Base-by-base conservation (phyloP, 1,140 invertebrate genomes). In the Drosophila suzukii region DNA sequence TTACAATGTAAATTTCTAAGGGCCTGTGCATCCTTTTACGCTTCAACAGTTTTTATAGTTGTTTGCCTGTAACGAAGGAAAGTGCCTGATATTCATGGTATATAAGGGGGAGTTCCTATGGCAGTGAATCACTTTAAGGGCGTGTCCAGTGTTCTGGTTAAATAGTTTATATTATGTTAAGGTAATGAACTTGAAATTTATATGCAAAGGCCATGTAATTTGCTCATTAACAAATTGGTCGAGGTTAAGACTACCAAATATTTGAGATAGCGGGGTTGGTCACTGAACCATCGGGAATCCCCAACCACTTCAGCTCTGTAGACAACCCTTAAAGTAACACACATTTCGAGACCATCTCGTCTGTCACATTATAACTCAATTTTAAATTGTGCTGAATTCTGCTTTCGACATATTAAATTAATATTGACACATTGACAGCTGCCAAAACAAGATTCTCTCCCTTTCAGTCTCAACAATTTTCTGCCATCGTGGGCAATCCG, bases 371-470 rank as follows among this genome's bases (percentile, higher is more conserved):
- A 88, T 79, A 77, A 44, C 79, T 88, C 83, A 89, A 88, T 89
- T 88, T 88, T 55, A 86, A 83, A 88, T 88, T 88, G 83, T 65
- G 66, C 65, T 76, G 70, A 79, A 76, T 86, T 79, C 77, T 76
- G 84, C 67, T 89, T 89, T 74, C 79, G 84, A 88, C 76, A 75
- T 88, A 88, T 88, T 89, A 84, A 88, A 88, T 88, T 88, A 84
- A 88, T 88, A 88, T 88, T 88, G 84, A 88, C 84, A 88, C 84
- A 88, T 88, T 88, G 84, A 88, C 84, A 88, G 84, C 84, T 89
- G 85, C 68, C 74, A 86, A 82, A 86, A 88, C 83, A 88, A 67
- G 77, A 71, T 74, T 51, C 60, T 13, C 65, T 30, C 50, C 36
- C 56, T 46, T 27, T 51, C 54, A 38, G 50, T 30, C 44, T 66